These are phyloP conservation scores for Lucilia cuprina DNA, from an alignment of 1,140 invertebrate species.

Conservation along the genomic window DNA sequence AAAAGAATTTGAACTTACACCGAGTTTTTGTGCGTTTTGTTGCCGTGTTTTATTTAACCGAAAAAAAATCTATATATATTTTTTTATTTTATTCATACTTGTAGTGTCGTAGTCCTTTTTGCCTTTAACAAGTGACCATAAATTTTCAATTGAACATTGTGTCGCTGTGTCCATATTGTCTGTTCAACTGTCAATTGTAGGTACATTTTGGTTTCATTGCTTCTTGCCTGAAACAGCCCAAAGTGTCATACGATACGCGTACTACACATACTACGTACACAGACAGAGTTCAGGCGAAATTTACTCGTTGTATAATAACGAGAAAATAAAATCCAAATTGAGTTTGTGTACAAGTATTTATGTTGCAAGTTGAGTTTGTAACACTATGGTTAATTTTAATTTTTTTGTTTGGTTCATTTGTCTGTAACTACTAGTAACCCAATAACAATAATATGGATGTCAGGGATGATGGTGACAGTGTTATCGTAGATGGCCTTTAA, in stretches of 20 bases:
- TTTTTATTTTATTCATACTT: not conserved
- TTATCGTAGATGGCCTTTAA: not conserved
- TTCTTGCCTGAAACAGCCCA: not conserved
- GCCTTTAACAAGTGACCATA: conserved; percentile 25
- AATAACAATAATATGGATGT: not conserved
- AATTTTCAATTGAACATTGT: conserved; percentile 28
- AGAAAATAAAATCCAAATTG: not conserved
- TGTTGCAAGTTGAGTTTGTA: not conserved
- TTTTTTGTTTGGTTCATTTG: too few relatives aligned
- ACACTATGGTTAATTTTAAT: not conserved
- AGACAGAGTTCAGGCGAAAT: not conserved
- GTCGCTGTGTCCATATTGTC: conserved; percentile 17
- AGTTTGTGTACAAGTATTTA: not conserved
- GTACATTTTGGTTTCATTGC: not conserved
- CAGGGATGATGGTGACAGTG: not conserved
- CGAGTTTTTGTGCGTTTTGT: conserved; percentile 6
- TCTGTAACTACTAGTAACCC: not conserved
- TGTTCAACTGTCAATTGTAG: conserved; percentile 19
- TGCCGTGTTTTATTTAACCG: not conserved
- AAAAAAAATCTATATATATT: not conserved
- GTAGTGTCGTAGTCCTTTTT: not conserved
- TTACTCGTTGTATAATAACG: not conserved
- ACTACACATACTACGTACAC: not conserved
- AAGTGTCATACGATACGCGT: conserved; percentile 2
- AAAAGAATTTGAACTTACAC: not conserved